Conservation (phyloP, 2,113 vertebrate species). For the Podilymbus podiceps region DNA sequence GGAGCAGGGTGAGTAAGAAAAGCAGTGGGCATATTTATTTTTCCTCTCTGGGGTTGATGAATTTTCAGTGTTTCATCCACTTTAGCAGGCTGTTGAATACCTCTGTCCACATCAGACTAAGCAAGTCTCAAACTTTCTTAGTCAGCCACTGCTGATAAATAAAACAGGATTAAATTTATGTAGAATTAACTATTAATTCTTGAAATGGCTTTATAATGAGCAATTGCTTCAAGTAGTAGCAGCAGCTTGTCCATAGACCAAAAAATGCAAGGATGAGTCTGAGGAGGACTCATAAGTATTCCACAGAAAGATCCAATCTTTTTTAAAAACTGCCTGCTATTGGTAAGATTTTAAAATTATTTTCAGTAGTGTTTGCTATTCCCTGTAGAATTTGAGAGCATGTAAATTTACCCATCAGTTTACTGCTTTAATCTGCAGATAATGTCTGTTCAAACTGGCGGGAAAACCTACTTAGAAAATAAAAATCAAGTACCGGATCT, state of each 20-base stretch:
- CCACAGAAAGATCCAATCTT: not conserved
- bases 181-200: not conserved
- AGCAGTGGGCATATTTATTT: not conserved
- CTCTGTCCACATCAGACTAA: not conserved
- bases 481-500: not conserved
- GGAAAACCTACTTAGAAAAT: not conserved
- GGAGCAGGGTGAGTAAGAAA: not conserved
- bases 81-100: not conserved
- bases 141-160: not conserved
- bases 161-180: not conserved
- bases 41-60: not conserved
- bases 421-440: not conserved
- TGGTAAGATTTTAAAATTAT: not conserved
- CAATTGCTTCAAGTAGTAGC: not conserved
- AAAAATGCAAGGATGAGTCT: not conserved
- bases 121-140: not conserved
- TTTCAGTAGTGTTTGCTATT: not conserved
- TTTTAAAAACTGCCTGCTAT: not conserved
- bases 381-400: not conserved
- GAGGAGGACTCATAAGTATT: not conserved
- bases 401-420: not conserved
- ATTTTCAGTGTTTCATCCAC: not conserved
- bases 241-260: not conserved
- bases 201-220: not conserved
- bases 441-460: not conserved